Evolutionary conservation across 2,113 vertebrate species (phyloP).

Genomic region (Gnathonemus echidnorhynchus): DNA sequence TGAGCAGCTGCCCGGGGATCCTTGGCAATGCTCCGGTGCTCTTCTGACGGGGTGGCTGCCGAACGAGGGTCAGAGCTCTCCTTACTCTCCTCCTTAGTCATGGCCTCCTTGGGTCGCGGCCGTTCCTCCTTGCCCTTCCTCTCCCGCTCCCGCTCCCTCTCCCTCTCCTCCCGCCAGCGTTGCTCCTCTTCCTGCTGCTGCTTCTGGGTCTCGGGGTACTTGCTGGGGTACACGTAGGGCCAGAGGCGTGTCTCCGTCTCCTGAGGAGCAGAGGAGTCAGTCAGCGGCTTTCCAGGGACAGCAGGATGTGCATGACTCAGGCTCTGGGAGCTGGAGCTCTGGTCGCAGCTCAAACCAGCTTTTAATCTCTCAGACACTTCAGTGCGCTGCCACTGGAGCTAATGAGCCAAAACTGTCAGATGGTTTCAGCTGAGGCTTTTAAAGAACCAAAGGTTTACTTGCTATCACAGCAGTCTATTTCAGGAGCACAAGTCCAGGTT

Average conservation of each 20-base stretch:
- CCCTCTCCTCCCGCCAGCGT: conserved; percentile 59
- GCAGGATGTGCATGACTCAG: background rate
- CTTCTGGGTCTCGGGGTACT: conserved; percentile 86
- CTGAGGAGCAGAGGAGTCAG: conserved; percentile 39
- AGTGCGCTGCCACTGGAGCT: background rate
- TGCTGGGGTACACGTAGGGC: conserved; percentile 73
- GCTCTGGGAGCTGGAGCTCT: background rate
- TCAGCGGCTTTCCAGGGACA: background rate
- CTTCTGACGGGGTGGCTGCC: conserved; percentile 67
- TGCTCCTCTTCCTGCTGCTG: conserved; percentile 79
- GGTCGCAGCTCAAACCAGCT: background rate
- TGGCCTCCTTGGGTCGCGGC: conserved; percentile 73
- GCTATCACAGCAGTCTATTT: conserved; percentile 2
- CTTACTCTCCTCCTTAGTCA: conserved; percentile 81
- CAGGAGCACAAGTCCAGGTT: background rate
- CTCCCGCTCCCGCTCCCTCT: conserved; percentile 68
- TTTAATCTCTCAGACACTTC: background rate
- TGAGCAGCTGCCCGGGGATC: conserved; percentile 83
- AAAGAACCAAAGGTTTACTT: background rate
- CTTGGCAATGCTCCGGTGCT: conserved; percentile 78
- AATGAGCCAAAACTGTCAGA: background rate
- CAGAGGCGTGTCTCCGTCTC: conserved; percentile 75
- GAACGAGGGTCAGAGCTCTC: conserved; percentile 73
- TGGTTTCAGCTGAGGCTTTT: background rate
- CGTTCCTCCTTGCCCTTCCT: conserved; percentile 93